Evolutionary conservation across 1,140 invertebrate genomes (phyloP), one percentile per base, ranked within the genome.

Genomic region (Caenorhabditis tropicalis): DNA sequence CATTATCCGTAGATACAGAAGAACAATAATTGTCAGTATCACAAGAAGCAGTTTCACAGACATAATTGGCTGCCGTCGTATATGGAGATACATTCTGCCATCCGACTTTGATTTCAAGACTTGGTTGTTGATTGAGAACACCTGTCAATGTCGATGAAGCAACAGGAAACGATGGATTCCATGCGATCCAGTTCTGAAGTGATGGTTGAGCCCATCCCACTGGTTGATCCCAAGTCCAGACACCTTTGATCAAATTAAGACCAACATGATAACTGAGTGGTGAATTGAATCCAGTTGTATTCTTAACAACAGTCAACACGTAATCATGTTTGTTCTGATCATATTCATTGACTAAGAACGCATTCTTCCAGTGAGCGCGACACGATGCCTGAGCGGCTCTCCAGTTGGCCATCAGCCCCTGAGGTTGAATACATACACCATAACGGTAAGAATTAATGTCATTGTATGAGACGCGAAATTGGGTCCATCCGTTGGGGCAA

Each of bases 181-280:
- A 65, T 15, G 0, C 16, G 1, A 19, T 2, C 10, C 6, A 65
- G 31, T n/a, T 65, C 16, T 65, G 58, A 65, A 65, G 58, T 36
- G 24, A 21, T 65, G 58, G 58, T 36, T 33, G 58, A 27, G 58
- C 7, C 58, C 58, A 65, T 33, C 31, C 58, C 4, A 19, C 12
- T 65, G 58, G 58, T 0, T 65, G 58, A 36, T 65, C 58, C 58
- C 58, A 65, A 0, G 12, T 10, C 58, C 58, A 65, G 12, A 65
- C 31, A 27, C 58, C 58, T 5, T 65, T 65, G 58, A 36, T 9
- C 31, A 19, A 4, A 16, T 36, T 65, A 3, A 65, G 58, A 19
- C 58, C 58, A 36, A 65, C 36, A 16, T 65, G 58, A 65, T 65
- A 65, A 36, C 58, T 65, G 10, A 65, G n/a, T 65, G 58, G 58